Conservation (phyloP, 2,888 invertebrate genomes). For the Oscheius sp. region DNA sequence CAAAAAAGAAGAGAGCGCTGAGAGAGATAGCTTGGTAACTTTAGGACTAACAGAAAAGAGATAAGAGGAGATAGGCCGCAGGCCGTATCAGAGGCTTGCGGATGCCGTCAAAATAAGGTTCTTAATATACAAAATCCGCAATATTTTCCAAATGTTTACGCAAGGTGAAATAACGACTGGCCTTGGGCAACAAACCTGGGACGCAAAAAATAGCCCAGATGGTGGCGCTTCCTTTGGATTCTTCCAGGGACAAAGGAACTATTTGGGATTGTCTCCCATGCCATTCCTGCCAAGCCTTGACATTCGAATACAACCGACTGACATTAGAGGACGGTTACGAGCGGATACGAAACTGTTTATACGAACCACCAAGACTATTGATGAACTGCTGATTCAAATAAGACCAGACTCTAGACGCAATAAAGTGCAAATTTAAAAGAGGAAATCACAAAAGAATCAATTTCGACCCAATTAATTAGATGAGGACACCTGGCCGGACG, state of each 20-base stretch:
- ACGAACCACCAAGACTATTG: neutral
- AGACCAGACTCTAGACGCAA: neutral
- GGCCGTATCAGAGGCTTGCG: neutral
- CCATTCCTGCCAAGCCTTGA: too few species aligned
- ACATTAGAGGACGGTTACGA: neutral
- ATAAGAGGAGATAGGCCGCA: neutral
- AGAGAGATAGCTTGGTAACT: neutral
- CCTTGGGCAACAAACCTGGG: neutral
- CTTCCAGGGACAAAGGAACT: too few species aligned
- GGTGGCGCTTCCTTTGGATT: neutral
- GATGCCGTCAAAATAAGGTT: neutral
- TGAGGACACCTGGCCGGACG: conserved; percentile 4
- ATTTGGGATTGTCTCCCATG: too few species aligned
- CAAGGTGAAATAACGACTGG: neutral
- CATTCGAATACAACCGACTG: too few species aligned
- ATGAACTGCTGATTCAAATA: neutral
- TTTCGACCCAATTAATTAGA: neutral
- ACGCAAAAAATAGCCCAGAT: neutral
- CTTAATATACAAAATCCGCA: neutral
- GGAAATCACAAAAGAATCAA: neutral
- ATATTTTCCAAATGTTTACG: neutral
- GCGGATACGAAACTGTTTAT: neutral
- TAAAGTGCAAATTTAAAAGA: neutral
- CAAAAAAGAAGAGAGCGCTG: conserved; percentile 4
- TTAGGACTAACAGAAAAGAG: neutral